Conservation (phyloP, 2,113 vertebrate species). For the Corythaeola cristata region DNA sequence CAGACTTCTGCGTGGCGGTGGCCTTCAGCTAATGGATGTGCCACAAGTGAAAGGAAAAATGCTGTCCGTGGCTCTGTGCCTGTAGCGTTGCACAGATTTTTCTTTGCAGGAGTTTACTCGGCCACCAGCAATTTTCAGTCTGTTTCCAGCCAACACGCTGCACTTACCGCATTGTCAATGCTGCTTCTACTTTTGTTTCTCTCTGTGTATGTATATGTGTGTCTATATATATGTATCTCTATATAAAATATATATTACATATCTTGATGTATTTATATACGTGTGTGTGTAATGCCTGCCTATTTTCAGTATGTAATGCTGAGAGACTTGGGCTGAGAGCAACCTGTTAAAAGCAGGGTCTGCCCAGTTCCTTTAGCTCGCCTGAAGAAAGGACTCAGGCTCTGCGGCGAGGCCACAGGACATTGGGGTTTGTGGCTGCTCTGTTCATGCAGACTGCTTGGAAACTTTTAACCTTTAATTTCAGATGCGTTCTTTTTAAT, state of each 20-base stretch:
- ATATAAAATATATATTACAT: not conserved
- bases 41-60: not conserved
- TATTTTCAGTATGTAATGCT: not conserved
- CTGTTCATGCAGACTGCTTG: not conserved
- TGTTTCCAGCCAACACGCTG: not conserved
- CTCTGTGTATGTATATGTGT: not conserved
- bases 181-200: constrained; percentile 17
- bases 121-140: not conserved
- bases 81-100: not conserved
- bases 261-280: not conserved
- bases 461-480: constrained; percentile 27
- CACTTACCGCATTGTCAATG: not conserved
- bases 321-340: not conserved
- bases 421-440: not conserved
- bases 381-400: not conserved
- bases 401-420: not conserved
- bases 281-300: not conserved
- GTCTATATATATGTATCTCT: not conserved
- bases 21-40: not conserved
- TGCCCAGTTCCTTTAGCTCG: not conserved
- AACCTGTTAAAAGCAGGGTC: not conserved
- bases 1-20: not conserved
- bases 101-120: not conserved
- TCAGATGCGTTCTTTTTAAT: not conserved
- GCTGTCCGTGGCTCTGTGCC: not conserved